A percentile compares a stretch with the other conserved stretches of the same genome.
Conservation (phyloP, 2,113 vertebrate species). For the Nothoprocta perdicaria region DNA sequence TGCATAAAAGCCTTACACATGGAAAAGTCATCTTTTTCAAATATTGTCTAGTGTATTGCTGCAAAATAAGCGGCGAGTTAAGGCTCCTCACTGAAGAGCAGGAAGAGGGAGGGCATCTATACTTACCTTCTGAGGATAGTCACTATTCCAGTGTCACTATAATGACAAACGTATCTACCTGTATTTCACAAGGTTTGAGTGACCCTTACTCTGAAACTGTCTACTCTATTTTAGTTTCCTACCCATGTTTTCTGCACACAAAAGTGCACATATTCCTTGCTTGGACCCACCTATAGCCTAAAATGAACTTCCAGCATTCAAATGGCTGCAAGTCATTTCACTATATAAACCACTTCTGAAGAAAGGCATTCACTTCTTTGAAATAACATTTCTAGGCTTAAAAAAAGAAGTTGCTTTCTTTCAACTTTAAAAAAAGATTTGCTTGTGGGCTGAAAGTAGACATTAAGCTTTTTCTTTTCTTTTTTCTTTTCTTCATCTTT, state of each 20-base stretch:
- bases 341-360: neutral
- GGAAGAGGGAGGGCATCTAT: neutral
- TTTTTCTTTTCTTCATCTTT: neutral
- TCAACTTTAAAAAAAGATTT: neutral
- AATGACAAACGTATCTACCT: neutral
- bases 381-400: neutral
- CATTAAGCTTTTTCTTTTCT: neutral
- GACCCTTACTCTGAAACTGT: neutral
- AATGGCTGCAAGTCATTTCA: neutral
- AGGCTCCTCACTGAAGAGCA: rapidly evolving
- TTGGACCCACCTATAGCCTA: neutral
- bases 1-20: too few relatives aligned
- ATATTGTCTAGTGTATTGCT: too few relatives aligned
- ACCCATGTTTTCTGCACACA: neutral
- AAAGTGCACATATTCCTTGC: neutral
- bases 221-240: neutral
- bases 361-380: neutral
- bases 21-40: neutral
- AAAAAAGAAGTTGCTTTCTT: neutral
- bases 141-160: rapidly evolving
- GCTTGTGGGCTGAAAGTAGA: neutral
- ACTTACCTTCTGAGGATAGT: neutral
- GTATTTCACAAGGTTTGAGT: neutral
- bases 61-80: neutral
- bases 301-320: neutral